Evolutionary conservation across 2,888 invertebrate genomes (phyloP), one percentile per base, ranked within the genome.

Genomic region (Drosophila melanosoma): DNA sequence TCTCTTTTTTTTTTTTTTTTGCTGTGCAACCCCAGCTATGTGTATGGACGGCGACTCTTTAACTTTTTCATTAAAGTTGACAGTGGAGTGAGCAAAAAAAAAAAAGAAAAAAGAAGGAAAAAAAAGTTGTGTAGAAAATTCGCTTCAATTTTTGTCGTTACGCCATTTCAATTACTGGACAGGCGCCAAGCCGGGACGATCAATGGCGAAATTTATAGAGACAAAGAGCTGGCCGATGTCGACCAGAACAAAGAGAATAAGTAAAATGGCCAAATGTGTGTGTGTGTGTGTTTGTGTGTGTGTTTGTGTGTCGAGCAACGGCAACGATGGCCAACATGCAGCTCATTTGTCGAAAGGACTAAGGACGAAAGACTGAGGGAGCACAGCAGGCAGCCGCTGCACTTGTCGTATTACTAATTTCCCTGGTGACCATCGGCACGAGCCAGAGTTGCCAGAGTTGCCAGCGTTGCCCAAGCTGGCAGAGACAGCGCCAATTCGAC

Each of bases 331-430:
- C 29, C 40, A 70, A 78, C 90, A 90, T 90, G 81, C 82, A 82
- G 76, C 90, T 90, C 89, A 88, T 90, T 88, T 87, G 89, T 83
- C 85, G 63, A 65, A 69, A 67, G 35, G 36, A 38, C 38, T 17
- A 45, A 48, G 20, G 33, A n/a, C 26, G 32, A 35, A 23, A 51
- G 36, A 61, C 23, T 23, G 53, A 23, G 49, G 17, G 32, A 40
- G 64, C 63, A 60, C 64, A 71, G 72, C 68, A 53, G 67, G 65
- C 65, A 76, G 77, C 58, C 74, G 61, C 64, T 87, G 89, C 82
- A 87, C 89, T 85, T 89, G 85, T 88, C 89, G 90, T 90, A 90
- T 85, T 90, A 90, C 89, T 90, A 89, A 89, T 89, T 89, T 89
- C 89, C 91, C 91, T 82, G 77, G 87, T 83, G 89, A 76, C 84